Evolutionary conservation across 2,113 vertebrate species (phyloP), one percentile per base, ranked within the genome.

Genomic region (Muntiacus muntjak): DNA sequence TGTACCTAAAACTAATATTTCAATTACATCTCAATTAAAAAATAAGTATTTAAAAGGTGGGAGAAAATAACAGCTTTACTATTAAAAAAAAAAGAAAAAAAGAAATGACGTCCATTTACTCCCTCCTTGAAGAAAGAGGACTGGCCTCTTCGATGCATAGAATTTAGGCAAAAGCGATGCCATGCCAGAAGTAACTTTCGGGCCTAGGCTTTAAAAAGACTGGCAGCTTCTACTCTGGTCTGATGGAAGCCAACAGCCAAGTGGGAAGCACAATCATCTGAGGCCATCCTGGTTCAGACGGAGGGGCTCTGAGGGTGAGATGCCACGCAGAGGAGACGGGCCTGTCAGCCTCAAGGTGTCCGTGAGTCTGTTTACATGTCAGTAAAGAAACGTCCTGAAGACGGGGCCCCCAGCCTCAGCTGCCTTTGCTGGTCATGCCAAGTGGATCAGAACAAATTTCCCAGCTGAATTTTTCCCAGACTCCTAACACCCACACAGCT

Each of bases 201-300:
- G 15, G 4, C 40, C n/a, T n/a, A 30, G 16, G 13, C 55, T 86
- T 71, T 54, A 64, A 47, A 78, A 33, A 96, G 78, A 78, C 54
- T 4, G 25, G 30, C 13, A 67, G 36, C 33, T 62, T 40, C 81
- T n/a, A 19, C 17, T 4, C 14, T 36, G 36, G 11, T 28, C 26
- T 97, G 84, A 33, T 76, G 25, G 26, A 62, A 78, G 60, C 74
- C 62, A 78, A 13, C 0, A 78, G 36, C 19, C 58, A 85, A 4
- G 30, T 15, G 8, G 74, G 26, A 40, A 89, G 23, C 15, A 26
- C 25, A 6, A 12, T 36, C 19, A 23, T 45, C 55, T n/a, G 16
- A 28, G 58, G 28, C 5, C 40, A 14, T 11, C 40, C 2, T 11
- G 4, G 30, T 54, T 40, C 50, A 9, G 2, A 3, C 0, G 3